Percentiles rank a stretch among this genome's conserved stretches.
Evolutionary conservation across 1,140 invertebrate species (phyloP).

Genomic region (Brachionus sp.): DNA sequence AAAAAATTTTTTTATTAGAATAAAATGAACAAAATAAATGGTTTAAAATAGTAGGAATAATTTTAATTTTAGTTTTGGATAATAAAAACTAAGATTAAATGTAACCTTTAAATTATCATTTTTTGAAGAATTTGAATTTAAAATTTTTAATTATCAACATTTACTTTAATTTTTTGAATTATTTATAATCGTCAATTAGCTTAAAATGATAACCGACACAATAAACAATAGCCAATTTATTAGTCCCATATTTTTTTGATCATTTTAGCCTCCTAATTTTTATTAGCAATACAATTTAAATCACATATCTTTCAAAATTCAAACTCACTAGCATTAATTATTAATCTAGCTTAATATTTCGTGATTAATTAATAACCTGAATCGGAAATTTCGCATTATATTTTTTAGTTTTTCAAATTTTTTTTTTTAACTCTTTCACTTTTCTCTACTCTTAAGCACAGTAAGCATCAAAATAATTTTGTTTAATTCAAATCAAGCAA

Average conservation of each 20-base stretch:
- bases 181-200: not conserved
- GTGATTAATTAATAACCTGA: not conserved
- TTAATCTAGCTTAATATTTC: not conserved
- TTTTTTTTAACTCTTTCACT: not conserved
- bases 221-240: not conserved
- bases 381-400: not conserved
- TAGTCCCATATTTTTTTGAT: not conserved
- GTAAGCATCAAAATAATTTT: not conserved
- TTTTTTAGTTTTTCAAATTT: not conserved
- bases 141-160: no score
- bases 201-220: not conserved
- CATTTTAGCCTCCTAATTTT: not conserved
- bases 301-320: not conserved
- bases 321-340: not conserved
- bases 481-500: not conserved
- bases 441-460: not conserved
- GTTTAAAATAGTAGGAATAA: no score
- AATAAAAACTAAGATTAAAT: no score
- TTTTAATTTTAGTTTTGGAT: no score
- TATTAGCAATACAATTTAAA: not conserved
- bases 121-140: no score
- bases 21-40: no score
- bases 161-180: no score
- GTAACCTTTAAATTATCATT: no score
- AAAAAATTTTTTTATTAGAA: no score